phyloP scores from a whole-genome alignment of 2,113 vertebrate genomes.

The Parotia lawesii region DNA sequence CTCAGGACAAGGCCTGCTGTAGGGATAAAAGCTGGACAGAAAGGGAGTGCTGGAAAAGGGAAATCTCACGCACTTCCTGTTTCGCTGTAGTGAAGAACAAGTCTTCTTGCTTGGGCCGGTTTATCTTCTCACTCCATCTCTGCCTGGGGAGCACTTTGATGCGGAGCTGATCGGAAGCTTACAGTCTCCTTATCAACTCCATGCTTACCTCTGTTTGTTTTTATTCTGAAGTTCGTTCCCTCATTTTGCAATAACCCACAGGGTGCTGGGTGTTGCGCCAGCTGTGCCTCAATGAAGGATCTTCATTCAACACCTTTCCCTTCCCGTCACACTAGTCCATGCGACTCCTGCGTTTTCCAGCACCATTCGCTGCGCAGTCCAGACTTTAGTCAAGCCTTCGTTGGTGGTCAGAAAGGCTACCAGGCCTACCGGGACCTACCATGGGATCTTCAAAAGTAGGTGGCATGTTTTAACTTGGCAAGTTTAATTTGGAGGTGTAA shows the following conservation, averaged over 20 bases:
- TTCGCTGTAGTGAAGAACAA: conserved; percentile 23
- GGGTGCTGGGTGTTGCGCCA: conserved; percentile 48
- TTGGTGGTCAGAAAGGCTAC: conserved; percentile 43
- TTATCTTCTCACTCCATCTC: conserved; percentile 54
- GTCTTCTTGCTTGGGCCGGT: not conserved
- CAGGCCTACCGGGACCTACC: conserved; percentile 44
- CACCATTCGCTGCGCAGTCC: conserved; percentile 7
- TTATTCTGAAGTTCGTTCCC: conserved; percentile 49
- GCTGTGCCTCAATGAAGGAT: conserved; percentile 55
- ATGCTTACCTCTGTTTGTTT: conserved; percentile 60
- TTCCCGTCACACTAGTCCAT: conserved; percentile 27
- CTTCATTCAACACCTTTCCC: conserved; percentile 56
- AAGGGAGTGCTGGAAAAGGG: conserved; percentile 44
- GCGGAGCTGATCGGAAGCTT: conserved; percentile 37
- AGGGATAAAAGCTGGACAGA: not conserved
- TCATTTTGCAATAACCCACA: conserved; percentile 56
- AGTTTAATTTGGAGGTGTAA: not conserved
- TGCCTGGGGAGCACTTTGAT: conserved; percentile 40
- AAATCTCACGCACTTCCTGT: conserved; percentile 29
- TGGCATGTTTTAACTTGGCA: not conserved
- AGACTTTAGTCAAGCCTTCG: conserved; percentile 42
- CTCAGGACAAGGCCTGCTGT: not conserved
- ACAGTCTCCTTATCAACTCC: conserved; percentile 46
- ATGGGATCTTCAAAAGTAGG: conserved; percentile 67
- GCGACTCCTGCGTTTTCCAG: conserved; percentile 30